Evolutionary conservation across 2,797 vertebrate species (phyloP), one percentile per base, ranked within the genome.

Genomic region (Aviceda cuculoides): DNA sequence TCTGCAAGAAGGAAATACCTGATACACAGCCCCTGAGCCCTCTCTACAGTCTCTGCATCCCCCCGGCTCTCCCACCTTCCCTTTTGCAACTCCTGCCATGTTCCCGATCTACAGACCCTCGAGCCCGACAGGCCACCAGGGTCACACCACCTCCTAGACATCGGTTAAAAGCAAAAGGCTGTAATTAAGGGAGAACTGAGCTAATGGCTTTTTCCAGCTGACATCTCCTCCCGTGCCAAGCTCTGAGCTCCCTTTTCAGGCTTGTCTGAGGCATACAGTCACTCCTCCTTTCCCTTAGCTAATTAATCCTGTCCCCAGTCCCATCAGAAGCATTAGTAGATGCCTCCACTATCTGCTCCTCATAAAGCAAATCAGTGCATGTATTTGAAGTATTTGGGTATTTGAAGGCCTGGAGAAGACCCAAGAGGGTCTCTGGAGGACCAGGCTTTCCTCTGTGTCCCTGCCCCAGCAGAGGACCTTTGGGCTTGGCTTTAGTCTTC

Each of bases 1-100:
- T 87, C 33, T 82, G 63, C 58, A 72, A 35, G n/a, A 63, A 61
- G 31, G 39, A 26, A 72, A 53, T 14, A 15, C 21, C 44, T 2
- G 1, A 3, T 10, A 29, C 11, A 19, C 29, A 72, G 25, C 19
- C n/a, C 3, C 86, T 22, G 4, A 49, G 15, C 24, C 24, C 13
- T 39, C 71, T 28, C 40, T 20, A 5, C 20, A 25, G 40, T 9
- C 39, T 66, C 56, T 24, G 49, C 50, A 28, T 20, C 13, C 7
- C 11, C 22, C 29, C 2, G 1, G 12, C 21, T 46, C 42, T 49
- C 33, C 33, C 63, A 56, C 24, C 52, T 50, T 58, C 20, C 26
- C 62, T 52, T 37, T 44, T n/a, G 22, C 29, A 77, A 62, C 40
- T 52, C 53, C 39, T 20, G 2, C 35, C 46, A 6, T 0, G 0